Conservation (phyloP, 1,140 invertebrate species). For the Halyomorpha halys region DNA sequence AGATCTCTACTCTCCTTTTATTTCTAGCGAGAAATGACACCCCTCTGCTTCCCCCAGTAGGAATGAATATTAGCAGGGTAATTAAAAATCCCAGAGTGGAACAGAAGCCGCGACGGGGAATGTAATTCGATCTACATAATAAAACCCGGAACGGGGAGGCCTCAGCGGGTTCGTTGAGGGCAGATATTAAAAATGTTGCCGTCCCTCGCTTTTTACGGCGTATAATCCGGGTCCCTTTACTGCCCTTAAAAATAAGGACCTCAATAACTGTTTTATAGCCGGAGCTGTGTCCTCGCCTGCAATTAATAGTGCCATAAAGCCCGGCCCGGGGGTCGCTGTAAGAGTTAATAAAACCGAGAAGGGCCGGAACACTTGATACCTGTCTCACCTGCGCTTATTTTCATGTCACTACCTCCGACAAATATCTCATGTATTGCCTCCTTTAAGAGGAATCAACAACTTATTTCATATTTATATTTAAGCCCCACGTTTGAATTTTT, state of each 20-base stretch:
- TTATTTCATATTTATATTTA: too few species aligned
- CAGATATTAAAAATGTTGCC: constrained; percentile 14
- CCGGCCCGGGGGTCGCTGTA: not conserved
- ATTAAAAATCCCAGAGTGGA: too few species aligned
- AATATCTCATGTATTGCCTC: too few species aligned
- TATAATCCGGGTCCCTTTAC: constrained; percentile 8
- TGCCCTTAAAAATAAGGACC: constrained; percentile 17
- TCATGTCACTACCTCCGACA: too few species aligned
- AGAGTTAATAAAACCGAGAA: constrained; percentile 11
- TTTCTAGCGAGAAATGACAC: too few species aligned
- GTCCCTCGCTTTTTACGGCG: constrained; percentile 5
- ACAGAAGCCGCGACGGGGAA: too few species aligned
- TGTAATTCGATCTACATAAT: constrained; percentile 17
- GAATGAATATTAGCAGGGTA: too few species aligned
- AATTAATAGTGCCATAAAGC: constrained; percentile 12
- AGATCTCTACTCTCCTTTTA: too few species aligned
- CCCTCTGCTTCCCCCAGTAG: too few species aligned
- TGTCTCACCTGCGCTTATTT: not conserved
- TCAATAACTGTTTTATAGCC: constrained; percentile 15
- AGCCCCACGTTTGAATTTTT: too few species aligned
- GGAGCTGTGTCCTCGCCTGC: constrained; percentile 1
- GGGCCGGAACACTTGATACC: constrained; percentile 1
- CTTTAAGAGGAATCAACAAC: too few species aligned
- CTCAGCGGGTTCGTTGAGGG: not conserved
- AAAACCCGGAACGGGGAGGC: constrained; percentile 1